Evolutionary conservation across 2,888 invertebrate species (phyloP).

Genomic region (Xestobium rufovillosum): DNA sequence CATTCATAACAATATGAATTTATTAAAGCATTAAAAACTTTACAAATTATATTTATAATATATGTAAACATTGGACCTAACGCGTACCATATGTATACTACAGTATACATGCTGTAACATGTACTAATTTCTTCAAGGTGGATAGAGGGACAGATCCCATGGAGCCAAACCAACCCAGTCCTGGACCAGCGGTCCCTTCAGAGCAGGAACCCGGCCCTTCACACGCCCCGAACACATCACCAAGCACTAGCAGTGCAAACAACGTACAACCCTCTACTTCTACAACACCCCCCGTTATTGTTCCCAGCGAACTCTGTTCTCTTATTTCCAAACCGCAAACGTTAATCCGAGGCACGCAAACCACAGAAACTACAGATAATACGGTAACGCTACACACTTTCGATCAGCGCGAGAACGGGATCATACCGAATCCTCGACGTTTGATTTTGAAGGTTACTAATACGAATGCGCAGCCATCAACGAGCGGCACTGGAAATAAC

Average conservation of each 20-base stretch:
- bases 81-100: too few relatives aligned
- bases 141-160: constrained; percentile 66
- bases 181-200: constrained; percentile 37
- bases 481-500: constrained; percentile 10
- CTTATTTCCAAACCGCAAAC: constrained; percentile 21
- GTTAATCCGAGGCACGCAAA: constrained; percentile 28
- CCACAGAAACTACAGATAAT: constrained; percentile 21
- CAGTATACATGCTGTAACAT: too few relatives aligned
- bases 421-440: neutral
- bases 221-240: constrained; percentile 12
- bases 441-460: neutral
- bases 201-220: constrained; percentile 31
- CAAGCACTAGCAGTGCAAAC: constrained; percentile 14
- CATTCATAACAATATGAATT: too few relatives aligned
- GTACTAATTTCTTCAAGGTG: constrained; percentile 47
- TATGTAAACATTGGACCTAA: too few relatives aligned
- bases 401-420: neutral
- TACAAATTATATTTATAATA: too few relatives aligned
- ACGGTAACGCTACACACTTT: neutral
- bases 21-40: neutral
- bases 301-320: neutral
- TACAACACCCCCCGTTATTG: neutral
- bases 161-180: constrained; percentile 48
- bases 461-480: constrained; percentile 11
- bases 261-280: neutral